Percentiles rank a stretch among this genome's conserved stretches.
Evolutionary conservation across 1,140 invertebrate species (phyloP).

Genomic region (Conus ventricosus): DNA sequence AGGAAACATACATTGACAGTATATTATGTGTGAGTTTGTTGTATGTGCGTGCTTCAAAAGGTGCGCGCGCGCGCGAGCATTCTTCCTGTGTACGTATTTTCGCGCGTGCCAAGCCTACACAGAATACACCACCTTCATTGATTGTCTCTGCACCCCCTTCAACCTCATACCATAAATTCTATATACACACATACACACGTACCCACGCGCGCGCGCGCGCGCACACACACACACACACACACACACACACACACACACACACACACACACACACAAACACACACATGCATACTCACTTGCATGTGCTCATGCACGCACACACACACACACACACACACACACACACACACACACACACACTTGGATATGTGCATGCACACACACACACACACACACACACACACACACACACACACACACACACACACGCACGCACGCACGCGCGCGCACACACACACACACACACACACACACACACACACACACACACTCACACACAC

Average conservation of each 20-base stretch:
- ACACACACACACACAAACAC: not conserved
- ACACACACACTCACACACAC: not conserved
- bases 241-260: not conserved
- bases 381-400: not conserved
- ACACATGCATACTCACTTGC: not conserved
- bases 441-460: not conserved
- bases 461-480: not conserved
- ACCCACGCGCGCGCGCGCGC: not conserved
- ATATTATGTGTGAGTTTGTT: no score
- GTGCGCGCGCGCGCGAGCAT: no score
- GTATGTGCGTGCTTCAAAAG: not conserved
- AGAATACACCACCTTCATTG: no score
- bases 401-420: not conserved
- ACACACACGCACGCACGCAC: not conserved
- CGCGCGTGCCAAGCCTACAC: not conserved
- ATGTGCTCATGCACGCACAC: not conserved
- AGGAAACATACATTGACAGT: not conserved
- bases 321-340: slow-evolving; percentile 10
- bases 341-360: not conserved
- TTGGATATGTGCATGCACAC: not conserved
- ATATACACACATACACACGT: no score
- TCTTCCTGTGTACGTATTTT: no score
- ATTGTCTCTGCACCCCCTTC: no score
- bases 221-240: not conserved
- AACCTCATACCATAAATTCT: no score